Conservation (phyloP, 2,888 invertebrate genomes). For the Oxyteleia sp. region DNA sequence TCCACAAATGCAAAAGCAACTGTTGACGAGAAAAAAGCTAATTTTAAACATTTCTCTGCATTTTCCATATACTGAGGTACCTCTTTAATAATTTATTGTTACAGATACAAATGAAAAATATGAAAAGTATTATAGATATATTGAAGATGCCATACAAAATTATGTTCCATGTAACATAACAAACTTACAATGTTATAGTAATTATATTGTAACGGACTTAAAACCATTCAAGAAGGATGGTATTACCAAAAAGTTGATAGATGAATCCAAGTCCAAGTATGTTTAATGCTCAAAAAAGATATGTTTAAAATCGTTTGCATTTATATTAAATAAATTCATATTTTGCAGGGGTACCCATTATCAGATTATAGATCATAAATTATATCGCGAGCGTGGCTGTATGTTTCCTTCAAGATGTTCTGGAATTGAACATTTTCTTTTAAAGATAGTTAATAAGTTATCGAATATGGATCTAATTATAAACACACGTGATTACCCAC, state of each 20-base stretch:
- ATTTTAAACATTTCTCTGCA: too few species aligned
- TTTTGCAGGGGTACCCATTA: slow-evolving; percentile 92
- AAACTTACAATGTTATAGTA: slow-evolving; percentile 90
- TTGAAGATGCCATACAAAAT: slow-evolving; percentile 88
- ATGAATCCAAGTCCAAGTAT: slow-evolving; percentile 88
- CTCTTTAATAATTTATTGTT: slow-evolving; percentile 77
- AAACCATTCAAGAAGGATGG: slow-evolving; percentile 91
- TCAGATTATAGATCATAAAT: slow-evolving; percentile 93
- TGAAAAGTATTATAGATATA: slow-evolving; percentile 86
- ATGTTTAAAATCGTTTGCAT: too few species aligned
- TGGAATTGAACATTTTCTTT: slow-evolving; percentile 96
- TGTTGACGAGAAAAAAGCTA: too few species aligned
- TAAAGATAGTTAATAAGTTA: slow-evolving; percentile 90
- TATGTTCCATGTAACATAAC: slow-evolving; percentile 89
- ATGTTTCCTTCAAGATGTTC: slow-evolving; percentile 97
- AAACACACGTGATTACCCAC: slow-evolving; percentile 98
- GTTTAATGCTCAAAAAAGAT: too few species aligned
- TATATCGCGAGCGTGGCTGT: slow-evolving; percentile 95
- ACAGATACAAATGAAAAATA: slow-evolving; percentile 88
- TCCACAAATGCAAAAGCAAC: too few species aligned
- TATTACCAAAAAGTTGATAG: slow-evolving; percentile 91
- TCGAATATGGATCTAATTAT: slow-evolving; percentile 95
- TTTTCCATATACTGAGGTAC: too few species aligned
- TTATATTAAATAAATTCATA: slow-evolving; percentile 41
- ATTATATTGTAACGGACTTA: slow-evolving; percentile 91